These are phyloP conservation scores for Aldrovandia affinis DNA, from an alignment of 2,797 vertebrate genomes.

Conservation along the genomic window DNA sequence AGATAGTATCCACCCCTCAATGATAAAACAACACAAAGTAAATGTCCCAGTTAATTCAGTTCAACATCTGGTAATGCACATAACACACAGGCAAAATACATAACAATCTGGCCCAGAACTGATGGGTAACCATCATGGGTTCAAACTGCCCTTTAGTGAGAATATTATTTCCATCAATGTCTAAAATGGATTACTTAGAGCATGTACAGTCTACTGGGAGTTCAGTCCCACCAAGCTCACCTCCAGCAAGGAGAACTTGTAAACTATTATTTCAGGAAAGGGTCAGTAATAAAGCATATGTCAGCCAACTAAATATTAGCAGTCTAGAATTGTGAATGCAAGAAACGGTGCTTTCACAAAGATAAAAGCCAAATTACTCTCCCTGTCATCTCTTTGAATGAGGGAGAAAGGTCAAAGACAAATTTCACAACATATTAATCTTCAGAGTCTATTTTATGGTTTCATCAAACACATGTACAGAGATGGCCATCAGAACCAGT, in stretches of 20 bases:
- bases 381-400: constrained; percentile 9
- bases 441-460: constrained; percentile 11
- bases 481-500: neutral
- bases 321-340: neutral
- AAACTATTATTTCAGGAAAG: neutral
- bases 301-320: constrained; percentile 11
- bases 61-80: neutral
- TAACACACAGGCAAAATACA: neutral
- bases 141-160: neutral
- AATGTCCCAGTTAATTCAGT: neutral
- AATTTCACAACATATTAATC: constrained; percentile 22
- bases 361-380: constrained; percentile 25
- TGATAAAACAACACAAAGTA: neutral
- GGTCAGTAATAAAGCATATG: constrained; percentile 14
- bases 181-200: neutral
- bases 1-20: neutral
- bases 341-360: constrained; percentile 12
- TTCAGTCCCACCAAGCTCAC: neutral
- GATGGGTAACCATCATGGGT: too few relatives aligned
- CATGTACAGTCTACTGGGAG: neutral
- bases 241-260: neutral
- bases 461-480: neutral
- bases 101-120: neutral
- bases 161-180: neutral
- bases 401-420: constrained; percentile 25